Percentiles rank a stretch among this genome's conserved stretches.
phyloP scores from a whole-genome alignment of 2,113 vertebrate species.

The Rhadina sibilatrix region DNA sequence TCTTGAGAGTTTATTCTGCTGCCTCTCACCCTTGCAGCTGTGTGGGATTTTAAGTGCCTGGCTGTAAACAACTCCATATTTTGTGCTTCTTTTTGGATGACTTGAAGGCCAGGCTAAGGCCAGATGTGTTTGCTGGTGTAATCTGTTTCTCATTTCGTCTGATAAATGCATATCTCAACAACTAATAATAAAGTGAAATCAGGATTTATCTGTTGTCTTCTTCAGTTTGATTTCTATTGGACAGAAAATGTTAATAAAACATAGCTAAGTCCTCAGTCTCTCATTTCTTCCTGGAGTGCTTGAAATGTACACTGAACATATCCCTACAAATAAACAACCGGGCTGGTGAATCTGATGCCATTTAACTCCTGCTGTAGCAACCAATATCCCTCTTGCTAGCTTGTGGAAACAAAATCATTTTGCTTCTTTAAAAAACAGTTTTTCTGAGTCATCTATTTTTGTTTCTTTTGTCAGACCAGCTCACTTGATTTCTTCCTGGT shows the following conservation, averaged over 20 bases:
- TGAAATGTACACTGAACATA: background rate
- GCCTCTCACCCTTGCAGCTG: constrained; percentile 33
- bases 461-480: background rate
- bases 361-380: background rate
- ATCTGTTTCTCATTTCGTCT: constrained; percentile 52
- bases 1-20: constrained; percentile 46
- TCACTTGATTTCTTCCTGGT: background rate
- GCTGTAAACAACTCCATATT: constrained; percentile 31
- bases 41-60: constrained; percentile 22
- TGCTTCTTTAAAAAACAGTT: background rate
- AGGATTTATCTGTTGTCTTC: constrained; percentile 23
- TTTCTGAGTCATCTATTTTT: background rate
- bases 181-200: constrained; percentile 28
- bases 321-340: background rate
- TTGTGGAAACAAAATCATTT: background rate
- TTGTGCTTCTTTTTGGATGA: constrained; percentile 33
- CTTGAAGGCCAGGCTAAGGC: constrained; percentile 14
- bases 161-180: constrained; percentile 47
- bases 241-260: constrained; percentile 31
- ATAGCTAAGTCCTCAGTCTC: background rate
- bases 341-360: background rate
- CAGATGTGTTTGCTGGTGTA: constrained; percentile 51
- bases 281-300: background rate
- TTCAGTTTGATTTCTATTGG: constrained; percentile 22
- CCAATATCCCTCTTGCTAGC: background rate